Conservation (phyloP, 2,888 invertebrate species). For the Pocota personata region DNA sequence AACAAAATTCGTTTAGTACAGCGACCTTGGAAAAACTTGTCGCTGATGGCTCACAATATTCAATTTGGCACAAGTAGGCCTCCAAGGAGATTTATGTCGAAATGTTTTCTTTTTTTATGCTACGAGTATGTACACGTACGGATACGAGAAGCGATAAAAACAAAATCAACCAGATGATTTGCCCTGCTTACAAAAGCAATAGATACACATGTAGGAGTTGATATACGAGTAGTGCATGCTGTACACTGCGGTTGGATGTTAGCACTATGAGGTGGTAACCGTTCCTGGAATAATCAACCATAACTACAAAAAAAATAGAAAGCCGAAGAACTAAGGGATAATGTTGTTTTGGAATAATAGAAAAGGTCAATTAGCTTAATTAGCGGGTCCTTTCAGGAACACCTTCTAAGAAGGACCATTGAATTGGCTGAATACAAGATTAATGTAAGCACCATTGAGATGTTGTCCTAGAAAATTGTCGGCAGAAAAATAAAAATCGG, state of each 20-base stretch:
- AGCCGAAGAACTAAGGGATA: not conserved
- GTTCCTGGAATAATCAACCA: not conserved
- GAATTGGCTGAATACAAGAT: conserved; percentile 8
- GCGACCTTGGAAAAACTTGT: conserved; percentile 6
- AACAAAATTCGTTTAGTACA: not conserved
- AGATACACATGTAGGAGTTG: not conserved
- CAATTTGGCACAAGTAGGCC: conserved; percentile 20
- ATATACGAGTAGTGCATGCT: not conserved
- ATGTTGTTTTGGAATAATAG: conserved; percentile 1
- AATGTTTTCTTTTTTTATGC: not conserved
- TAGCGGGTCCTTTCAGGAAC: not conserved
- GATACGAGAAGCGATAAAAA: conserved; percentile 5
- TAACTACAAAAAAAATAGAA: not conserved
- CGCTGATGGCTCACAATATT: conserved; percentile 10
- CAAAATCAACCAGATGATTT: conserved; percentile 9
- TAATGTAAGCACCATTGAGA: not conserved
- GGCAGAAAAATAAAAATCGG: not conserved
- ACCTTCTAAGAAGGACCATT: not conserved
- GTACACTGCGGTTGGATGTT: not conserved
- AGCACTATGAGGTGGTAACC: not conserved
- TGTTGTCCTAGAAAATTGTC: not conserved
- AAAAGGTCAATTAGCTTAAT: conserved; percentile 29
- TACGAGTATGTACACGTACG: not conserved
- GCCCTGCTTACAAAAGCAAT: not conserved
- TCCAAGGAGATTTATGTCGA: not conserved